These are phyloP conservation scores for Danio aesculapii DNA, from an alignment of 2,797 vertebrate genomes.

Conservation along the genomic window DNA sequence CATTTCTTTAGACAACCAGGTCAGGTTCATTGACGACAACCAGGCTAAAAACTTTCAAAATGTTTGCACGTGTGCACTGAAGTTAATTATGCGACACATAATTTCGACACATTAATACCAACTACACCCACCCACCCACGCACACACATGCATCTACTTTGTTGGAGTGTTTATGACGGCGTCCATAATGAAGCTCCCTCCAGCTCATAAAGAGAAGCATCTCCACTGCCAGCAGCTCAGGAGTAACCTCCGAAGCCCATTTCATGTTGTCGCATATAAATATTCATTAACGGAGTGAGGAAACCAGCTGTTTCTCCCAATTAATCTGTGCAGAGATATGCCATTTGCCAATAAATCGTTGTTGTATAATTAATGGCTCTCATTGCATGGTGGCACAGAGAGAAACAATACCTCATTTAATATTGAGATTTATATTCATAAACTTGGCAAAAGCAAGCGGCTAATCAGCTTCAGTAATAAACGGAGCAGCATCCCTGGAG, in stretches of 20 bases:
- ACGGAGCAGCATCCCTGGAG: slow-evolving; percentile 11
- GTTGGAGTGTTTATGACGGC: slow-evolving; percentile 30
- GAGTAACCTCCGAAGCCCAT: slow-evolving; percentile 66
- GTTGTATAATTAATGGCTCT: slow-evolving; percentile 70
- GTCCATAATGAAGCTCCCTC: slow-evolving; percentile 61
- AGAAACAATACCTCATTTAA: slow-evolving; percentile 61
- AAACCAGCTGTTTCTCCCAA: slow-evolving; percentile 81
- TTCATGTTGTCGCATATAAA: slow-evolving; percentile 74
- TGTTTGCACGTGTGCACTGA: slow-evolving; percentile 15
- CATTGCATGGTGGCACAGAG: slow-evolving; percentile 44
- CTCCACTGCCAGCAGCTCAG: slow-evolving; percentile 60
- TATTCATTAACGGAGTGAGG: slow-evolving; percentile 74
- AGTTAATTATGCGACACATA: slow-evolving; percentile 29
- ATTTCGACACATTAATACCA: slow-evolving; percentile 54
- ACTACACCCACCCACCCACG: slow-evolving; percentile 40
- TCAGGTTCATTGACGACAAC: slow-evolving; percentile 13
- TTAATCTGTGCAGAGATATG: slow-evolving; percentile 71
- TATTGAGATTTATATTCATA: slow-evolving; percentile 57
- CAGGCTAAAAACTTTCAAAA: slow-evolving; percentile 22
- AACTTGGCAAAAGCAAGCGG: slow-evolving; percentile 48
- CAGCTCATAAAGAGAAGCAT: slow-evolving; percentile 64
- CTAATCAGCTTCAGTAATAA: slow-evolving; percentile 48
- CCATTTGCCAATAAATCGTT: slow-evolving; percentile 74
- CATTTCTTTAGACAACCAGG: slow-evolving; percentile 50
- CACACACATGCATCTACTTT: slow-evolving; percentile 37